A percentile compares a stretch with the other conserved stretches of the same genome.
Conservation (phyloP, 2,797 vertebrate genomes). For the Hypotaenidia philippensis region DNA sequence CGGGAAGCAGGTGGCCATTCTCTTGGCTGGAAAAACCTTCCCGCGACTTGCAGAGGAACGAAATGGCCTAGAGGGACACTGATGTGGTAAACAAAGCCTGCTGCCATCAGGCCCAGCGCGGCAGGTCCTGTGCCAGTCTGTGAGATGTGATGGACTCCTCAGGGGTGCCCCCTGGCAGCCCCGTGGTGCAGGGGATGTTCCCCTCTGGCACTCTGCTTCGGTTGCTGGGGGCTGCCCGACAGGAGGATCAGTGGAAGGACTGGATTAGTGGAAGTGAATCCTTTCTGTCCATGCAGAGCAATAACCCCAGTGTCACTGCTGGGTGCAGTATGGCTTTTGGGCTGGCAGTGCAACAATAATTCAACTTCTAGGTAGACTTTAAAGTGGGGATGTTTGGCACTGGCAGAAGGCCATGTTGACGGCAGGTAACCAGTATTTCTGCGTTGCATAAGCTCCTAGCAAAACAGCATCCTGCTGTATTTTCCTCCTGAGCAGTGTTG, state of each 20-base stretch:
- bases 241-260: too few species aligned
- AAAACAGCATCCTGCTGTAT: not conserved
- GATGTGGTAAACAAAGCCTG: not conserved
- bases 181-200: accelerated
- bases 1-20: not conserved
- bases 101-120: not conserved
- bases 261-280: accelerated
- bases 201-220: accelerated
- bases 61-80: accelerated
- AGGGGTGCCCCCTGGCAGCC: not conserved
- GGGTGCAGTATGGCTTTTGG: not conserved
- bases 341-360: not conserved
- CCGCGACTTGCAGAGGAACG: accelerated
- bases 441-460: not conserved
- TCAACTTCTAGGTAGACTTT: not conserved
- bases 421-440: not conserved
- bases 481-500: not conserved
- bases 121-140: accelerated
- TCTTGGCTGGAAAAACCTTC: not conserved
- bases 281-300: not conserved
- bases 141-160: accelerated
- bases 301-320: not conserved
- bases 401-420: not conserved
- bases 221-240: not conserved
- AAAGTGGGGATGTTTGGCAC: not conserved